Base-by-base conservation (phyloP, 2,888 invertebrate species). In the Drosophila longiperda region DNA sequence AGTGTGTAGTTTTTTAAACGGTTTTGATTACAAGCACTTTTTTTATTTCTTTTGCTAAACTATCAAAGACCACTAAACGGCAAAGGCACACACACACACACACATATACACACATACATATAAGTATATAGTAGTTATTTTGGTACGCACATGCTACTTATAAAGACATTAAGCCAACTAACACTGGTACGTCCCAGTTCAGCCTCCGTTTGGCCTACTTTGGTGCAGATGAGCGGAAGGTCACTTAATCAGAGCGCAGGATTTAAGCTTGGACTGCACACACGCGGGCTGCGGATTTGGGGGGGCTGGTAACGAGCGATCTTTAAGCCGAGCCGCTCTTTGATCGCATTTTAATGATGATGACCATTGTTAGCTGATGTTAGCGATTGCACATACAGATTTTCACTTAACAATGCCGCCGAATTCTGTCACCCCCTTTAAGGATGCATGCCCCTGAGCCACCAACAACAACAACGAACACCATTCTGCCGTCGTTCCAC, bases 291-390 rank as follows among this genome's bases (percentile, higher is more conserved):
- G n/a, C 23, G n/a, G 45, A n/a, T 23, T 33, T 17, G 49, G 34
- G 40, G 12, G 20, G 61, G 36, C n/a, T 32, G 36, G 67, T 61
- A 66, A 73, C 62, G 57, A 78, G 68, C 52, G 62, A 71, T 66
- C 66, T 69, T 65, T 53, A 86, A 64, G 61, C 70, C 67, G 80
- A 52, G 52, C 70, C 72, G 71, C 78, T 77, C 90, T 91, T 91
- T 92, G 92, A 91, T 91, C 92, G 91, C 91, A 83, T 91, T 92
- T 91, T 91, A 92, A 91, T 92, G 91, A 92, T 91, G 92, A 91
- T 91, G 91, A 92, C 91, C 92, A 92, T 92, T 92, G 92, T 91
- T 92, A 92, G 91, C 91, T 90, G 89, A 90, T 91, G 91, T 90
- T 90, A 87, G 91, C 91, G 91, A 90, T 90, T 90, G 87, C 87